Conservation (phyloP, 2,888 invertebrate species). For the Drosophila melanocephala region DNA sequence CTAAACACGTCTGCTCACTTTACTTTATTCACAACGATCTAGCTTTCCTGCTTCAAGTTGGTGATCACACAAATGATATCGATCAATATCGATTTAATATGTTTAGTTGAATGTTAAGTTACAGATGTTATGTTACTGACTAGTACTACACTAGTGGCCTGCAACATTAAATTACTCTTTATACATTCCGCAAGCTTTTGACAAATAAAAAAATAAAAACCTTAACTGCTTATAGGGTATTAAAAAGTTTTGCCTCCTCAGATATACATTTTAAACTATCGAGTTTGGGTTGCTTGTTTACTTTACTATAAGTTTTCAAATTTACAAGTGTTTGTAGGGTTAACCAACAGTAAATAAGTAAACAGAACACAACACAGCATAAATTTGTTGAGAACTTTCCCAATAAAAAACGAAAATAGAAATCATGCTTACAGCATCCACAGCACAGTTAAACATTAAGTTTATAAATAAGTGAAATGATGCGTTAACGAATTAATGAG, state of each 20-base stretch:
- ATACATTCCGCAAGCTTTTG: no score
- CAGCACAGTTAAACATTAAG: conserved; percentile 15
- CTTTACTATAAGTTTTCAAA: conserved; percentile 25
- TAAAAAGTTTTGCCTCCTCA: not conserved
- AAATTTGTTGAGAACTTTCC: conserved; percentile 19
- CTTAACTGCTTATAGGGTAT: conserved; percentile 9
- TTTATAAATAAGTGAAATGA: conserved; percentile 49
- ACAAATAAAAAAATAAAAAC: no score
- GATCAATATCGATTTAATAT: no score
- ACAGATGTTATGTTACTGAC: no score
- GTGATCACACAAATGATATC: no score
- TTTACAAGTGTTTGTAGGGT: conserved; percentile 36
- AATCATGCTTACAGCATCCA: conserved; percentile 18
- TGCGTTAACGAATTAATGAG: conserved; percentile 74
- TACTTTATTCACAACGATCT: not conserved
- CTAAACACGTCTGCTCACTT: not conserved
- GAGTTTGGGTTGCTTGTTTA: conserved; percentile 9
- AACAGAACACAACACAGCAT: conserved; percentile 11
- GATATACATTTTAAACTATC: not conserved
- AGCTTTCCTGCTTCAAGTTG: no score
- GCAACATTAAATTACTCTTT: no score
- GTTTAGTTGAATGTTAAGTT: no score
- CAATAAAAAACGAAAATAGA: not conserved
- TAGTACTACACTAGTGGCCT: no score
- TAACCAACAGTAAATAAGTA: conserved; percentile 8